Evolutionary conservation across 2,797 vertebrate species (phyloP), one percentile per base, ranked within the genome.

Genomic region (Pelochelys cantorii): DNA sequence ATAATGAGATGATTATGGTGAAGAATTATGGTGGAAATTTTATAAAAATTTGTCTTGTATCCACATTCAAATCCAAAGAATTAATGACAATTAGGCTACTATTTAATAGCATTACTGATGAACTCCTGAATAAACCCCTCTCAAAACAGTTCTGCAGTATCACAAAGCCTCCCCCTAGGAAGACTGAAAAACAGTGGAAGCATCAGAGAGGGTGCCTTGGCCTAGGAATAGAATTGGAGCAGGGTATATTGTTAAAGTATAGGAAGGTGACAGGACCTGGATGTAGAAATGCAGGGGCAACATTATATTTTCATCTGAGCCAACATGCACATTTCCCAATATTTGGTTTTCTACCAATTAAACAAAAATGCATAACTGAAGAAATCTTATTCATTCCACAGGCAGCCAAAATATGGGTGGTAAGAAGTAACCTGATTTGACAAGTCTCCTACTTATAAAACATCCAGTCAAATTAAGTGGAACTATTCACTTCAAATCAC

Each of bases 351-450:
- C 25, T 0, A 2, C 54, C 87, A 92, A 68, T 68, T 68, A 68
- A 68, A 17, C 17, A 68, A 65, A 54, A 56, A 94, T 83, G 81
- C 83, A 89, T 68, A 68, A 89, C 84, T 65, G 74, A 81, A 85
- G 82, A 93, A 83, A 68, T 42, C 2, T 0, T 57, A 82, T 87
- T 93, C 82, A 42, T 89, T 53, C 84, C 74, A 85, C 55, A 0
- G 5, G 78, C 48, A 90, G 75, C 3, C 60, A 86, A 93, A 93
- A 88, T 65, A 94, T 18, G 60, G 82, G 77, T 83, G 86, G 81
- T 29, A 92, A 88, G 88, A 25, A 27, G 7, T 78, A 91, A 93
- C 56, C 82, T 85, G 25, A 93, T 25, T 85, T 93, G 81, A 93
- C 90, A 95, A 84, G 37, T 2, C 22, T 75, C 78, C 88, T 93